Evolutionary conservation across 2,888 invertebrate species (phyloP), one percentile per base, ranked within the genome.

Genomic region (Balanococcus diminutus): DNA sequence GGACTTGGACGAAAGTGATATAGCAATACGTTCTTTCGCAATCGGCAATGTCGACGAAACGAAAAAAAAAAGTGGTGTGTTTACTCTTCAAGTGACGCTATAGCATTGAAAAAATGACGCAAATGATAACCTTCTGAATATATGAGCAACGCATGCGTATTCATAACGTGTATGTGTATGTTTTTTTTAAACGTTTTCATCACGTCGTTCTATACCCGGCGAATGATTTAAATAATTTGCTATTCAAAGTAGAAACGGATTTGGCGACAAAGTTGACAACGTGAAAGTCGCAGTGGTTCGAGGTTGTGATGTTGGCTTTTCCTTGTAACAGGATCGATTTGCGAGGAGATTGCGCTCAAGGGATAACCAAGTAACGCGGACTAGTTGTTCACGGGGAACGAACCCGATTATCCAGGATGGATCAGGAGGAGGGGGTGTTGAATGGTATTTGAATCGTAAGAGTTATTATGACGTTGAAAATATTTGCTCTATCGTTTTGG

Each of bases 1-100:
- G 82, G 82, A 82, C 82, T 46, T 82, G 82, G 82, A 82, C 82
- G 82, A 82, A 82, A 82, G 82, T 82, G 56, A 82, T 82, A 56
- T 82, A 82, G 22, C 36, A 22, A 31, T 25, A 25, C 81, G 51
- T 56, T 82, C 51, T 82, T 82, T 82, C 82, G 82, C 51, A 82
- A 82, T 82, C 56, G 56, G 82, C 51, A 82, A 82, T 82, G 82
- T 82, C 82, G 82, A 82, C 56, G 51, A 46, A 42, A 82, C 82
- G 82, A 82, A 31, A 31, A 46, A 42, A 82, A 42, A 82, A 51
- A 51, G 51, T 82, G 32, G 82, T 82, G 82, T 82, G 31, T 82
- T 82, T 82, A 82, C 82, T 82, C 82, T 82, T 56, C 42, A 56
- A 82, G 82, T 82, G 82, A 82, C 82, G 56, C 82, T 51, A 56